Conservation (phyloP, 2,113 vertebrate species). For the Cairina moschata region DNA sequence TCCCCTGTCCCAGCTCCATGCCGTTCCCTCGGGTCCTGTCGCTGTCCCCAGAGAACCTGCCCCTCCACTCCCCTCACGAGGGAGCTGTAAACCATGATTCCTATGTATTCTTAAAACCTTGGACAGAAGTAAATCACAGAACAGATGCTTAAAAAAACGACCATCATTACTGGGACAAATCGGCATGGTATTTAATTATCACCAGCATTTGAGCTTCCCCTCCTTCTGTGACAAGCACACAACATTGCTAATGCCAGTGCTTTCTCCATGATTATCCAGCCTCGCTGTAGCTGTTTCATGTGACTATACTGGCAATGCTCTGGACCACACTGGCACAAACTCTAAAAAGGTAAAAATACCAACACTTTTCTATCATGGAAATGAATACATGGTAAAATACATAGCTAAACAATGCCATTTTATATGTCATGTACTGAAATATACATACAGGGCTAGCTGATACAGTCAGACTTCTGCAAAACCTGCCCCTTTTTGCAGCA, state of each 20-base stretch:
- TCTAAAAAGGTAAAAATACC: not conserved
- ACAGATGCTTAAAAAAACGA: not conserved
- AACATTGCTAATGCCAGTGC: no score
- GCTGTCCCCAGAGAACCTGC: not conserved
- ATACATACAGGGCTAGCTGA: not conserved
- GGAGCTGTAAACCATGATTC: not conserved
- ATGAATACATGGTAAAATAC: not conserved
- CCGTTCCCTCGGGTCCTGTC: not conserved
- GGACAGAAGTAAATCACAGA: not conserved
- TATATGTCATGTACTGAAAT: accelerated
- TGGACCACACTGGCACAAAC: not conserved
- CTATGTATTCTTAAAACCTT: not conserved
- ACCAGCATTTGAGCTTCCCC: not conserved
- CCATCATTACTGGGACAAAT: not conserved
- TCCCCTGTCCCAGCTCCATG: not conserved
- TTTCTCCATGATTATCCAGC: not conserved
- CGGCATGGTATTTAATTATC: not conserved
- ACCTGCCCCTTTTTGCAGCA: not conserved
- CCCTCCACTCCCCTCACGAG: not conserved
- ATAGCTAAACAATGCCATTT: not conserved
- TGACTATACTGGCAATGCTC: not conserved
- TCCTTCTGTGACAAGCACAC: not conserved
- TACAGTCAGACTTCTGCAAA: not conserved
- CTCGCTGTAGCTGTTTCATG: not conserved
- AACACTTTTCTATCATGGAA: accelerated